Conservation (phyloP, 2,797 vertebrate species). For the Falco biarmicus region DNA sequence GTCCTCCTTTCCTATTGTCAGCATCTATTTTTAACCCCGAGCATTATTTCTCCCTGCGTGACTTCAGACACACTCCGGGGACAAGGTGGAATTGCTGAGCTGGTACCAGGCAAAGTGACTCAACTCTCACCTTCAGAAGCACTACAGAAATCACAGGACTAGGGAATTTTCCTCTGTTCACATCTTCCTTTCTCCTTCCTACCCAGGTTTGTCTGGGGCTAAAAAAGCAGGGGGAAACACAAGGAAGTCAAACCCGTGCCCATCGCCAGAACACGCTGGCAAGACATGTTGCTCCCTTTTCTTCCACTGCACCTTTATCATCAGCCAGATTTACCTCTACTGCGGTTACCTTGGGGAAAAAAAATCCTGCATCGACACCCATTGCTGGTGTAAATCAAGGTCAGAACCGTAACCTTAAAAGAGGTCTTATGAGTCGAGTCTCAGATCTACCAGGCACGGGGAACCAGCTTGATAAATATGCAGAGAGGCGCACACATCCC, state of each 20-base stretch:
- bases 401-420: neutral
- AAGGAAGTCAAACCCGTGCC: neutral
- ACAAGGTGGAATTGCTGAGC: slow-evolving; percentile 53
- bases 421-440: neutral
- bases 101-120: slow-evolving; percentile 53
- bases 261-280: accelerated
- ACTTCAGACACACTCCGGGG: slow-evolving; percentile 40
- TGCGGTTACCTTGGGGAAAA: neutral
- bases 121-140: slow-evolving; percentile 50
- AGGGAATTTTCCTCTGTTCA: neutral
- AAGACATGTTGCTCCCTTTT: neutral
- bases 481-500: neutral
- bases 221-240: neutral
- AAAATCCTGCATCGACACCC: neutral
- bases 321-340: neutral
- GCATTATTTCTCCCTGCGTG: slow-evolving; percentile 46
- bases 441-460: neutral
- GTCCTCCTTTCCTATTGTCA: slow-evolving; percentile 30
- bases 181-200: neutral
- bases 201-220: neutral
- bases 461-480: neutral
- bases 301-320: neutral
- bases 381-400: neutral
- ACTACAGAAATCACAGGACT: neutral
- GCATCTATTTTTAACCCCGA: slow-evolving; percentile 62